Evolutionary conservation across 35 echinoderm and acorn worm species (phyloP).

Genomic region (Diadema setosum): DNA sequence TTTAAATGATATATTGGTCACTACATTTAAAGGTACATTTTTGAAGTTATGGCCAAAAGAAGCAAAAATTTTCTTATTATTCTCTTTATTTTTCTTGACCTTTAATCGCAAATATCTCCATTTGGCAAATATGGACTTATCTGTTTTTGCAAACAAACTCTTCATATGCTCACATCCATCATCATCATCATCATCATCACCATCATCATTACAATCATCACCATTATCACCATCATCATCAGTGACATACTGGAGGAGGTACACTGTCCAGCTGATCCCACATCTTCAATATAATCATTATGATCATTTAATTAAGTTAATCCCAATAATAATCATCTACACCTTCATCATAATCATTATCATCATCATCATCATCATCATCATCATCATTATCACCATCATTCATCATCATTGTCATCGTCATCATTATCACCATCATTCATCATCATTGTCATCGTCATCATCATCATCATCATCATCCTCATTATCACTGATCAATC

Average conservation of each 20-base stretch:
- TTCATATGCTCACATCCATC: background rate
- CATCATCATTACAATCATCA: background rate
- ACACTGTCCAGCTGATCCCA: too few relatives aligned
- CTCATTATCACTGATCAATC: background rate
- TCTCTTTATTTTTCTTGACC: too few relatives aligned
- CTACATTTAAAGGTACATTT: too few relatives aligned
- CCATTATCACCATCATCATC: background rate
- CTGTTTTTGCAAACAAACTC: too few relatives aligned
- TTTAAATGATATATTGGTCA: too few relatives aligned
- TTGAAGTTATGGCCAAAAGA: too few relatives aligned
- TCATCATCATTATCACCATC: background rate
- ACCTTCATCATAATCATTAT: background rate
- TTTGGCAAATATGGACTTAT: too few relatives aligned
- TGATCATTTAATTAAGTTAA: background rate
- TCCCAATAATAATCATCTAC: background rate
- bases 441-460: background rate
- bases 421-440: background rate
- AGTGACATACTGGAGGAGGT: too few relatives aligned
- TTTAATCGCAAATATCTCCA: too few relatives aligned
- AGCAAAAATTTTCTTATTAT: too few relatives aligned
- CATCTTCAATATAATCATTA: background rate
- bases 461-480: background rate
- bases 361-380: background rate
- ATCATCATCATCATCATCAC: background rate
- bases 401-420: background rate